Conservation (phyloP, 1,140 invertebrate species). For the Luehdorfia chinensis region DNA sequence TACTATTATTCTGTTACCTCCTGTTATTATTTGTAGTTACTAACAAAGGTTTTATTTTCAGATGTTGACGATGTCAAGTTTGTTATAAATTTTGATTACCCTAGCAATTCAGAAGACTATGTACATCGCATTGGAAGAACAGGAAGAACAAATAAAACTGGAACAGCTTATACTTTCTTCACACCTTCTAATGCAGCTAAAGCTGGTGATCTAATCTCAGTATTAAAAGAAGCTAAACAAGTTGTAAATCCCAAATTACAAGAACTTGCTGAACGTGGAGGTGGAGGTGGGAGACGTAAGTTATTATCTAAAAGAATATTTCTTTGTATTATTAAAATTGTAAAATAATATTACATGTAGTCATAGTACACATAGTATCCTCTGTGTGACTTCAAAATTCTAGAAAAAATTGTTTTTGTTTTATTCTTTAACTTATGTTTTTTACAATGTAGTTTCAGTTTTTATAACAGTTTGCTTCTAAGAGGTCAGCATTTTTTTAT, state of each 20-base stretch:
- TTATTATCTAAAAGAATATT: conserved; percentile 15
- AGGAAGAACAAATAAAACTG: conserved; percentile 94
- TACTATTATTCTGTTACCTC: not conserved
- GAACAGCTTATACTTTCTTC: conserved; percentile 99
- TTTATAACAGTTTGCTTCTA: no score
- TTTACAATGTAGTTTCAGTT: not conserved
- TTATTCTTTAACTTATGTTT: not conserved
- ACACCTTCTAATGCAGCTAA: conserved; percentile 95
- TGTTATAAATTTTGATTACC: conserved; percentile 99
- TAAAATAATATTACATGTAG: no score
- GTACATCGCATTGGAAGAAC: conserved; percentile 99
- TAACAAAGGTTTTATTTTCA: conserved; percentile 61
- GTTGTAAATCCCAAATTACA: conserved; percentile 79
- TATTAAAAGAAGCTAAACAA: conserved; percentile 97
- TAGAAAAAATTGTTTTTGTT: no score
- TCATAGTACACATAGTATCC: no score
- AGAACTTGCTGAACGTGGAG: conserved; percentile 71
- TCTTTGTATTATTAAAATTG: not conserved
- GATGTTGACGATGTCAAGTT: conserved; percentile 99
- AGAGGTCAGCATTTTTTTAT: no score
- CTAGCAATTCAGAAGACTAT: conserved; percentile 99
- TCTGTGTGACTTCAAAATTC: no score
- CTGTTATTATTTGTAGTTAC: conserved; percentile 1
- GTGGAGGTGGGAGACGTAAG: conserved; percentile 68
- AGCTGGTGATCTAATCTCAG: conserved; percentile 93